Conservation (phyloP, 2,797 vertebrate species). For the Avahi laniger region DNA sequence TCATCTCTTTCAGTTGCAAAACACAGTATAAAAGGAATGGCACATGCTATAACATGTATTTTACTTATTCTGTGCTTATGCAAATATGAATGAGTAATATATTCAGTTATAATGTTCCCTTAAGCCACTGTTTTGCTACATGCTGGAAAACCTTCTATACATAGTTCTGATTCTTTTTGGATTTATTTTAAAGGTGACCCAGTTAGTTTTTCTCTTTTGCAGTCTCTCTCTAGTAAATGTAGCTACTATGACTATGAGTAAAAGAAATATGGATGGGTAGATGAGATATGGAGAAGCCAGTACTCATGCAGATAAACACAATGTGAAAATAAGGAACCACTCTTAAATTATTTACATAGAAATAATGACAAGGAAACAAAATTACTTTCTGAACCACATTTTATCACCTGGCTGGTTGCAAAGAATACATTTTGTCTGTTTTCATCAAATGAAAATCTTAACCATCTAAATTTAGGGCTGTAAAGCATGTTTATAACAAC, state of each 20-base stretch:
- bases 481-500: background rate
- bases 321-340: constrained; percentile 33
- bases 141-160: background rate
- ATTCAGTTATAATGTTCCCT: background rate
- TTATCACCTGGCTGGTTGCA: constrained; percentile 19
- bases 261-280: background rate
- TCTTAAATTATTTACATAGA: constrained; percentile 32
- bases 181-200: constrained; percentile 9
- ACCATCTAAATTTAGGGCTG: constrained; percentile 11
- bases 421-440: constrained; percentile 7
- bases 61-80: constrained; percentile 12
- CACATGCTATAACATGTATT: background rate
- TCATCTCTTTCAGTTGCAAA: constrained; percentile 21
- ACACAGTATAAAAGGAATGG: background rate
- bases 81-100: constrained; percentile 26
- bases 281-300: background rate
- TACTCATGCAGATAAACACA: background rate
- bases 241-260: background rate
- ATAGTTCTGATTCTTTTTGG: background rate
- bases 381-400: constrained; percentile 25
- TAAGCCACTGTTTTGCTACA: background rate
- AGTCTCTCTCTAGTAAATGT: background rate
- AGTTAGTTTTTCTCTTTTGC: background rate
- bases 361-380: constrained; percentile 44
- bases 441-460: constrained; percentile 37